These are phyloP conservation scores for Drosophila paranaensis DNA, from an alignment of 2,888 invertebrate genomes.

Conservation along the genomic window DNA sequence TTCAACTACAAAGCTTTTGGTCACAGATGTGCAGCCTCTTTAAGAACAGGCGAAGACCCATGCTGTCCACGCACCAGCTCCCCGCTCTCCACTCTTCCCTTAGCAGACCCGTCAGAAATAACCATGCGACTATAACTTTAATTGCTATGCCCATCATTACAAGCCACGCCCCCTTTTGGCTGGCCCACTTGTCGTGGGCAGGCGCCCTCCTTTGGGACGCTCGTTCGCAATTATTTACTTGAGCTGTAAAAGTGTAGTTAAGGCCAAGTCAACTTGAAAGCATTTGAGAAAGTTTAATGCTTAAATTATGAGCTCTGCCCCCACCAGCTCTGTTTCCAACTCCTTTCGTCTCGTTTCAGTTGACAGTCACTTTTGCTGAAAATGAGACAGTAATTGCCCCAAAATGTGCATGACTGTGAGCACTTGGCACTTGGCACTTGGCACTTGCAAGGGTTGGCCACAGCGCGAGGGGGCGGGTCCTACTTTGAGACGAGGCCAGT, in stretches of 20 bases:
- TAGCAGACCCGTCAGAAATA: conserved; percentile 31
- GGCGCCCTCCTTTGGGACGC: conserved; percentile 25
- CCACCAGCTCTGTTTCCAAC: conserved; percentile 4
- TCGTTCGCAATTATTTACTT: conserved; percentile 76
- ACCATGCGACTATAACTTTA: conserved; percentile 64
- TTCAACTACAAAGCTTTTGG: conserved; percentile 40
- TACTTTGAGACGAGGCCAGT: conserved; percentile 31
- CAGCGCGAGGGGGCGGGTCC: background rate
- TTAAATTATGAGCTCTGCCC: conserved; percentile 75
- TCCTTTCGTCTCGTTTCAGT: conserved; percentile 42
- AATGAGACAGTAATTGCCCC: conserved; percentile 78
- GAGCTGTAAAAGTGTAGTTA: conserved; percentile 82
- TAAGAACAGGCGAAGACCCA: conserved; percentile 29
- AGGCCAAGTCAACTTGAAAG: conserved; percentile 81
- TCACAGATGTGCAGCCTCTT: conserved; percentile 37
- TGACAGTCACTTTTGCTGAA: conserved; percentile 75
- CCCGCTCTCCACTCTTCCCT: background rate
- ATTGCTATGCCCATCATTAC: conserved; percentile 79
- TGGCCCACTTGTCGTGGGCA: conserved; percentile 25
- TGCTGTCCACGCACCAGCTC: background rate
- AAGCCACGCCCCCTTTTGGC: conserved; percentile 32
- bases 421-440: conserved; percentile 16
- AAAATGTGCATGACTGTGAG: conserved; percentile 67
- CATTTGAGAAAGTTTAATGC: conserved; percentile 81
- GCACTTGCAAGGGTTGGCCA: conserved; percentile 1